A percentile compares a stretch with the other conserved stretches of the same genome.
phyloP scores from a whole-genome alignment of 2,113 vertebrate species.

The Mormoops blainvillei region DNA sequence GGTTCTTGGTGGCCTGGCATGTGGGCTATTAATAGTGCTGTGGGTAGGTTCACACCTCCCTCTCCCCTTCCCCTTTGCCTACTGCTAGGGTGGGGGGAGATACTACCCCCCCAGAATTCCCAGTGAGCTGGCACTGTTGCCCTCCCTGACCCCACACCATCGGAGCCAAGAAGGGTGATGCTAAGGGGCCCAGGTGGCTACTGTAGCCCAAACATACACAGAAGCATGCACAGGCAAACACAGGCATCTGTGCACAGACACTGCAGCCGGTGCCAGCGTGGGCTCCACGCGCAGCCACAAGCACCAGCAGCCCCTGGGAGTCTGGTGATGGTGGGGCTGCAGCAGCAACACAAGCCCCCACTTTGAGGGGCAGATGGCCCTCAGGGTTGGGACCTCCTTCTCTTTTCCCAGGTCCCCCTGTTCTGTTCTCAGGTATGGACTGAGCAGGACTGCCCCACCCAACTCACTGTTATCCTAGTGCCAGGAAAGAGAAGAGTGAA shows the following conservation, averaged over 20 bases:
- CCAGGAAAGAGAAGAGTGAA: conserved; percentile 41
- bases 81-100: conserved; percentile 42
- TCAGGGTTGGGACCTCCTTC: background rate
- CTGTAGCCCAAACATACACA: background rate
- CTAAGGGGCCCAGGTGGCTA: background rate
- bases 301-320: background rate
- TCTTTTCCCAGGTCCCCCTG: background rate
- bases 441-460: conserved; percentile 50
- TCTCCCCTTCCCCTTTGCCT: conserved; percentile 71
- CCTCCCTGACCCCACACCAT: background rate
- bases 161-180: background rate
- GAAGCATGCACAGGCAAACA: conserved; percentile 44
- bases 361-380: background rate
- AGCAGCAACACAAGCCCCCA: background rate
- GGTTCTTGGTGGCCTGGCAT: conserved; percentile 77
- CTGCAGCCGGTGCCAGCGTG: background rate
- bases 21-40: conserved; percentile 76
- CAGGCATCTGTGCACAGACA: background rate
- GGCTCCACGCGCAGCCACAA: background rate
- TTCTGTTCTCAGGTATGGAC: conserved; percentile 31
- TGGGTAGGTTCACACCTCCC: conserved; percentile 72
- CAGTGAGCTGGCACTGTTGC: background rate
- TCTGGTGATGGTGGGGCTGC: background rate
- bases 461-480: background rate
- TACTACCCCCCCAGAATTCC: background rate